Evolutionary conservation across 2,888 invertebrate species (phyloP).

Genomic region (Clostera curtula): DNA sequence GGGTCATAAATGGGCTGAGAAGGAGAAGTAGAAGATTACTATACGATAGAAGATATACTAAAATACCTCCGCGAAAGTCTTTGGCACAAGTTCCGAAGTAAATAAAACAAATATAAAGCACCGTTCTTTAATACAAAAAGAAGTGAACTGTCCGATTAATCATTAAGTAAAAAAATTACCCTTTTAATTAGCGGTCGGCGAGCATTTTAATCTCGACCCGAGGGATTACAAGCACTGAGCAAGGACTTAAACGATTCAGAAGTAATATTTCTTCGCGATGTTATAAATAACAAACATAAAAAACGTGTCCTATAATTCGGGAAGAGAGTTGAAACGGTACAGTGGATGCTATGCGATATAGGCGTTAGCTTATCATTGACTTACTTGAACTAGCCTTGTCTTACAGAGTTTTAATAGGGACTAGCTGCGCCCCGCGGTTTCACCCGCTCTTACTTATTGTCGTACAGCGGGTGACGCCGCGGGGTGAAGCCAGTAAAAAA

Average conservation of each 20-base stretch:
- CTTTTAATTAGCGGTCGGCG: slow-evolving; percentile 65
- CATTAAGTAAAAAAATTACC: slow-evolving; percentile 59
- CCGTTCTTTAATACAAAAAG: slow-evolving; percentile 19
- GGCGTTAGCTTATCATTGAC: slow-evolving; percentile 4
- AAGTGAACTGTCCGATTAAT: slow-evolving; percentile 47
- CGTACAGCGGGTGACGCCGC: no score
- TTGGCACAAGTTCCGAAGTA: slow-evolving; percentile 6
- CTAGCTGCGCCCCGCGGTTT: no score
- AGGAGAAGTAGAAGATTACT: no score
- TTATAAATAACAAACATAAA: slow-evolving; percentile 69
- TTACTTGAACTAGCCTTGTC: no score
- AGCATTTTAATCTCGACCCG: slow-evolving; percentile 61
- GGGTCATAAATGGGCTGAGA: no score
- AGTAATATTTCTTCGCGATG: slow-evolving; percentile 70
- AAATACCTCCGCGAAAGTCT: no score
- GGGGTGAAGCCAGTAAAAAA: no score
- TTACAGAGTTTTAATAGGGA: no score
- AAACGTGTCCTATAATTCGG: slow-evolving; percentile 35
- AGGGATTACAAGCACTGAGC: slow-evolving; percentile 64
- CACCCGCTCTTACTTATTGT: no score
- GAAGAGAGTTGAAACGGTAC: slow-evolving; percentile 33
- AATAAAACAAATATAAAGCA: slow-evolving; percentile 16
- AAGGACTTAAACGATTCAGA: slow-evolving; percentile 74
- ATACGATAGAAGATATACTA: no score
- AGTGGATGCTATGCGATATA: slow-evolving; percentile 20